Conservation (phyloP, 2,797 vertebrate species). For the Sebastes itinus region DNA sequence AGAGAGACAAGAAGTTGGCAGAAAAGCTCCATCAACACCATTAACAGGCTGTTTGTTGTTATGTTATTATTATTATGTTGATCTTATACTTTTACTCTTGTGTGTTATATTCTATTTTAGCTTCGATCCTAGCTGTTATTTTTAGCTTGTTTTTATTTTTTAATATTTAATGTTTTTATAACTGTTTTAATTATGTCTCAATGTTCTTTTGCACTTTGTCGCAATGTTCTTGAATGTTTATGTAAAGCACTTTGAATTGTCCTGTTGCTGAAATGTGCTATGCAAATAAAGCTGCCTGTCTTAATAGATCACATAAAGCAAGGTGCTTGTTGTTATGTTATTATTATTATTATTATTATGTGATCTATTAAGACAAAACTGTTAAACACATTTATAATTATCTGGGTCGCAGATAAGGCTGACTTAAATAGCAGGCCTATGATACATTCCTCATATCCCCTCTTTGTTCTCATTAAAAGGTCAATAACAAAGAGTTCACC, state of each 20-base stretch:
- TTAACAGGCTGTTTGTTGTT: background rate
- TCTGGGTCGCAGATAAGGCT: background rate
- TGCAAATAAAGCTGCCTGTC: too few species aligned
- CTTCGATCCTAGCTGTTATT: too few species aligned
- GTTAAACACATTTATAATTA: background rate
- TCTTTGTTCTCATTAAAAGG: slow-evolving; percentile 54
- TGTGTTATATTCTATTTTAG: too few species aligned
- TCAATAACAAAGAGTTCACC: slow-evolving; percentile 25
- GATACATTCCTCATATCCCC: background rate
- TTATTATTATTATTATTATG: background rate
- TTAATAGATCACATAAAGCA: too few species aligned
- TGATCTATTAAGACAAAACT: background rate
- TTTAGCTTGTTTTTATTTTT: too few species aligned
- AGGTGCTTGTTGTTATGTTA: background rate
- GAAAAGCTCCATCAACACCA: background rate
- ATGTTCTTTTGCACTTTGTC: too few species aligned
- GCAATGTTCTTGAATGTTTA: too few species aligned
- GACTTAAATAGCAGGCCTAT: slow-evolving; percentile 5
- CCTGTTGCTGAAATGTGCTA: too few species aligned
- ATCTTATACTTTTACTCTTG: too few species aligned
- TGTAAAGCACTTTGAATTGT: too few species aligned
- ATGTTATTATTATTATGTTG: background rate
- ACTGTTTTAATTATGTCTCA: too few species aligned
- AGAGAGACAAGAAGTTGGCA: slow-evolving; percentile 28
- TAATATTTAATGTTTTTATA: too few species aligned